Evolutionary conservation across 2,113 vertebrate genomes (phyloP).

Genomic region (Forbesichthys papilliferus): DNA sequence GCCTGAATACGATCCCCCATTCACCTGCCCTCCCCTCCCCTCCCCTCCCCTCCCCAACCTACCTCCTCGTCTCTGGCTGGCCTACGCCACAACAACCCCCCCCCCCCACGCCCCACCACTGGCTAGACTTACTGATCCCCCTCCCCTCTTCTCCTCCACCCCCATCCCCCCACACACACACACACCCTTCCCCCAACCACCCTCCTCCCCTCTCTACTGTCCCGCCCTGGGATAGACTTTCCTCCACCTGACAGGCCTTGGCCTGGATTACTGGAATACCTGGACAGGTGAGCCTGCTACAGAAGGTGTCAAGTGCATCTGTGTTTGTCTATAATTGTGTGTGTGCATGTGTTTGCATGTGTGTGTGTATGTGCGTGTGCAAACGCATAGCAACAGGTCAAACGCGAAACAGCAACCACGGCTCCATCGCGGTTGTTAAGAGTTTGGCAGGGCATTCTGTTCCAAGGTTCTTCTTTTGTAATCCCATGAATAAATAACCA

Average conservation of each 20-base stretch:
- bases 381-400: conserved; percentile 27
- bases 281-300: conserved; percentile 62
- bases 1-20: conserved; percentile 72
- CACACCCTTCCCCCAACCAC: neutral
- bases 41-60: conserved; percentile 35
- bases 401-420: conserved; percentile 17
- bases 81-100: too few species aligned
- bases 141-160: neutral
- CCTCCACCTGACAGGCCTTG: conserved; percentile 67
- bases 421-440: conserved; percentile 11
- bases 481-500: conserved; percentile 67
- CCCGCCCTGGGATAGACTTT: conserved; percentile 70
- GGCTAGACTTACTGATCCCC: too few species aligned
- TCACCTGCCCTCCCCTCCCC: conserved; percentile 64
- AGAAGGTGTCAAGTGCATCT: conserved; percentile 66
- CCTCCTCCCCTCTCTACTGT: conserved; percentile 17
- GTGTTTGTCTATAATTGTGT: neutral
- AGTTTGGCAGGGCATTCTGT: conserved; percentile 47
- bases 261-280: conserved; percentile 70
- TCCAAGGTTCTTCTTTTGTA: conserved; percentile 57
- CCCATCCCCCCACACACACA: too few species aligned
- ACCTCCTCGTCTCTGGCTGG: too few species aligned
- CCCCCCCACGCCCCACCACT: too few species aligned
- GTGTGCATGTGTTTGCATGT: conserved; percentile 3
- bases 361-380: conserved; percentile 31